These are phyloP conservation scores for Hydrophis major DNA, from an alignment of 2,797 vertebrate genomes.

Conservation along the genomic window DNA sequence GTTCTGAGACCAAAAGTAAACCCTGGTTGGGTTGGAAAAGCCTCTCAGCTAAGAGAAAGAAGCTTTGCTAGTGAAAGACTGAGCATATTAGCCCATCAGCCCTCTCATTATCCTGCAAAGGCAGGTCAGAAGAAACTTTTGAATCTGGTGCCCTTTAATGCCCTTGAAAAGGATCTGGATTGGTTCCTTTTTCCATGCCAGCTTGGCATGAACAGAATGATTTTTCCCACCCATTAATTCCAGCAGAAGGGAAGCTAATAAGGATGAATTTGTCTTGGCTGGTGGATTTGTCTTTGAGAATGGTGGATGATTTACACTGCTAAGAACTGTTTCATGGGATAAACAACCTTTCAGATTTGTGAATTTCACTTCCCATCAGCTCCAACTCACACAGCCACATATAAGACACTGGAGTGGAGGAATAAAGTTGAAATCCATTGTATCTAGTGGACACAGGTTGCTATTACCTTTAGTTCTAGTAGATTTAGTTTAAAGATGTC, in stretches of 20 bases:
- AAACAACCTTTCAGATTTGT: neutral
- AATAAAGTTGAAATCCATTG: neutral
- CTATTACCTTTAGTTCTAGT: neutral
- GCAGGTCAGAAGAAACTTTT: neutral
- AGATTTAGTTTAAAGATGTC: neutral
- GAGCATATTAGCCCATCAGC: neutral
- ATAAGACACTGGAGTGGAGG: neutral
- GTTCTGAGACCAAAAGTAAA: neutral
- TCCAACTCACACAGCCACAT: neutral
- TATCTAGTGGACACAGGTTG: neutral
- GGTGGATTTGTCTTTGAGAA: neutral
- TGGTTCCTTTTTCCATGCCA: neutral
- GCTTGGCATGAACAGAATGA: neutral
- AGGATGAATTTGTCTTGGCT: neutral
- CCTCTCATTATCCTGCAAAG: neutral
- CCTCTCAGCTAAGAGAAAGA: neutral
- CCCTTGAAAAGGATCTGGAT: neutral
- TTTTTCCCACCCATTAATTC: neutral
- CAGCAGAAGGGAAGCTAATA: neutral
- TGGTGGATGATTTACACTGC: neutral
- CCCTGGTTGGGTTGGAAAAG: neutral
- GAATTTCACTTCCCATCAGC: neutral
- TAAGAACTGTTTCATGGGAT: neutral
- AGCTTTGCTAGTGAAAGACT: neutral
- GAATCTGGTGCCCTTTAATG: neutral